Base-by-base conservation (phyloP, 2,797 vertebrate genomes). In the Pseudomugil gertrudae region DNA sequence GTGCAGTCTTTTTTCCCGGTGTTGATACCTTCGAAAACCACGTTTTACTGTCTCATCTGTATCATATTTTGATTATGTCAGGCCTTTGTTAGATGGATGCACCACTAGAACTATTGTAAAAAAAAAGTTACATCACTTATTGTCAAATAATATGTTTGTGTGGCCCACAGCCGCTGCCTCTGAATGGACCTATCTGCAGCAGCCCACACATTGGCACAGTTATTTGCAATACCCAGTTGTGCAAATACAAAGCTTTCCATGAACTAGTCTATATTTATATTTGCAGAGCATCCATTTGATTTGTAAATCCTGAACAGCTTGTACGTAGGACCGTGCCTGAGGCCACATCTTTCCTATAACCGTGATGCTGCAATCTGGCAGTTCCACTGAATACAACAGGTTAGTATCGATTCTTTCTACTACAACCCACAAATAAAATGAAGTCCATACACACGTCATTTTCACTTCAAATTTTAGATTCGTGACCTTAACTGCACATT, bases 181-280 rank as follows among this genome's bases (percentile, higher is more conserved):
- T 38, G 58, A 58, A 61, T 63, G 40, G 51, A 53, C 54, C 62
- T 33, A 11, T 51, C 57, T 73, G 27, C 55, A 65, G 70, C 59
- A 68, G 57, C 77, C 78, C 60, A 71, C 76, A 77, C 63, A 35
- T 66, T 77, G 67, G 63, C 72, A 73, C 40, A 26, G 27, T 45
- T 59, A 64, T 52, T 59, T 54, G 60, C 69, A 71, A 75, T 52
- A 61, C 57, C 45, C 58, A 56, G 60, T 62, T 74, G 56, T 69
- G 61, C 38, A 66, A 78, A 53, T 40, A 50, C 50, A 40, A 36
- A 9, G 48, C 61, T 61, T 69, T 76, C 76, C 43, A 60, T 63
- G 9, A 50, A 55, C 54, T 58, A 62, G 35, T 60, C 48, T 23
- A 66, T 53, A 30, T 78, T 78, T 69, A 66, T 72, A 76, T 68